These are phyloP conservation scores for Heliconius ethilla DNA, from an alignment of 2,888 invertebrate genomes.

Conservation along the genomic window DNA sequence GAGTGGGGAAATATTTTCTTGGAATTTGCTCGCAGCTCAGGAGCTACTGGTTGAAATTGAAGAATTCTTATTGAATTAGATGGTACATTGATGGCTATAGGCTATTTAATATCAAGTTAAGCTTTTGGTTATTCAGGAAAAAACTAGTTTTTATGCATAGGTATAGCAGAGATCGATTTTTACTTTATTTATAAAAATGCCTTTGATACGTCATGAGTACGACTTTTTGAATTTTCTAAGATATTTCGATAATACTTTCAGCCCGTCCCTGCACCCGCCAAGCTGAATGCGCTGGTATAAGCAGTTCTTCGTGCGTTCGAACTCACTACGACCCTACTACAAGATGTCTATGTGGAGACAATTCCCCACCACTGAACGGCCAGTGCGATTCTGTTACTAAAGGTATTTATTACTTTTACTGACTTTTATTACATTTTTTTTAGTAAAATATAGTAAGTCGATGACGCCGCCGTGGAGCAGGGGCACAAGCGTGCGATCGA, in stretches of 20 bases:
- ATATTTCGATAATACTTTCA: constrained; percentile 50
- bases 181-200: no score
- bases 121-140: no score
- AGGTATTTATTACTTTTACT: constrained; percentile 69
- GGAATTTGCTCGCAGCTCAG: no score
- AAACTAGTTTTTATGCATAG: no score
- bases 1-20: no score
- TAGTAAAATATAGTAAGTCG: background rate
- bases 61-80: no score
- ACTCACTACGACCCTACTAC: constrained; percentile 83
- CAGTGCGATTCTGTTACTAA: constrained; percentile 84
- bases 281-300: constrained; percentile 84
- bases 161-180: no score
- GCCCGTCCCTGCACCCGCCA: constrained; percentile 84
- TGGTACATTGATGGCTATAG: no score
- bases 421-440: background rate
- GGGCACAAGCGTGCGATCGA: background rate
- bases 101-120: no score
- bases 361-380: constrained; percentile 85
- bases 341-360: constrained; percentile 87
- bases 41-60: no score
- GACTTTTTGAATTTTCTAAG: background rate
- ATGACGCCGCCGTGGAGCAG: no score
- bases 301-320: constrained; percentile 84
- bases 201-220: background rate